Percentiles rank a stretch among this genome's conserved stretches.
Conservation (phyloP, 2,888 invertebrate species). For the Lepidocyrtoides sp. region DNA sequence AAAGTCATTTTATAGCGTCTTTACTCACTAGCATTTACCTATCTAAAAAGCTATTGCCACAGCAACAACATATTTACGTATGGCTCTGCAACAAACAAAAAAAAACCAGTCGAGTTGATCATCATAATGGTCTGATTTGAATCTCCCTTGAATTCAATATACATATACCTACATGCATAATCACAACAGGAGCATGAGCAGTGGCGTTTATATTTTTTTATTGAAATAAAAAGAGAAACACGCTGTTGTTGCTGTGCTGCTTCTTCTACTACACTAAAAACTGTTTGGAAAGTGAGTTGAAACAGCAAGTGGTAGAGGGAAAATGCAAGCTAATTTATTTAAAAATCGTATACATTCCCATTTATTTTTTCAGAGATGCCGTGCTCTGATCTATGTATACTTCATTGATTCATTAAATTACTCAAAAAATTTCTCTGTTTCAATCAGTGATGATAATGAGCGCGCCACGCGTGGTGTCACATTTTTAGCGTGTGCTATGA, state of each 20-base stretch:
- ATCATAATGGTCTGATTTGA: neutral
- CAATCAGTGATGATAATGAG: slow-evolving; percentile 55
- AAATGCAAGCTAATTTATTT: slow-evolving; percentile 13
- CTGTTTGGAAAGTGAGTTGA: slow-evolving; percentile 12
- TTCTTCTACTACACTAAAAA: neutral
- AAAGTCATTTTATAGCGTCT: neutral
- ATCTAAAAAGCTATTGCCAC: too few species aligned
- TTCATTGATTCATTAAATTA: slow-evolving; percentile 68
- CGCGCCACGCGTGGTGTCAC: slow-evolving; percentile 60
- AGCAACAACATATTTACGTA: too few species aligned
- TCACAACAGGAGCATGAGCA: neutral
- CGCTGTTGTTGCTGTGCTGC: neutral
- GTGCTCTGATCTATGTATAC: neutral
- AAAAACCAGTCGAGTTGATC: neutral
- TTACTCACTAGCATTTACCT: too few species aligned
- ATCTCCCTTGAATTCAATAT: neutral
- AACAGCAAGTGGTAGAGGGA: slow-evolving; percentile 7
- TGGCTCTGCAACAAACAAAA: neutral
- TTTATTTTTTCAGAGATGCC: slow-evolving; percentile 3
- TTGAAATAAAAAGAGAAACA: neutral
- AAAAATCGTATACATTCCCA: slow-evolving; percentile 13
- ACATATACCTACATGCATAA: neutral
- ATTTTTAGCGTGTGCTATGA: slow-evolving; percentile 36
- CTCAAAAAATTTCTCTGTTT: slow-evolving; percentile 65
- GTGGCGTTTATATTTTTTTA: neutral